Evolutionary conservation across 2,888 invertebrate genomes (phyloP), one percentile per base, ranked within the genome.

Genomic region (Andrena hattorfiana): DNA sequence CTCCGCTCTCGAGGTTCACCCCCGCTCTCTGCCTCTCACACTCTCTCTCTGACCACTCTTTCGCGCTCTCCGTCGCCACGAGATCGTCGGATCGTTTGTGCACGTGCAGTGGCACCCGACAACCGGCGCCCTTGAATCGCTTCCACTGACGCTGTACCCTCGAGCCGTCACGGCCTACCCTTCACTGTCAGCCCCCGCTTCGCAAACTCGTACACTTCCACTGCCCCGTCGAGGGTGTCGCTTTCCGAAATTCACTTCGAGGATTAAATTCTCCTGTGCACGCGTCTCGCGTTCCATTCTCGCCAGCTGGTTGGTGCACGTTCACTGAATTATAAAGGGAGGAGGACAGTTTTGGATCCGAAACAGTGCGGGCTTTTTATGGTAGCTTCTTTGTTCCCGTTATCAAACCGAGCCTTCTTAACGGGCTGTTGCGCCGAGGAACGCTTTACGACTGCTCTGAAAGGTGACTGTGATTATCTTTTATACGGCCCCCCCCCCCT

Each of bases 121-220:
- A 42, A 51, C 69, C 56, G 69, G 49, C 59, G 77, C 77, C 67
- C 71, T 72, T 62, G 67, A 63, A 56, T 63, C 71, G 10, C 51
- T 71, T 71, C 54, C 71, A 30, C 69, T 35, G 42, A 42, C 42
- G 10, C 8, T 32, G 32, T 26, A 68, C 54, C 30, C 16, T 35
- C 63, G 67, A 54, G 54, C 26, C 70, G 51, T 51, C 42, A 48
- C 51, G 51, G 59, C 28, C 63, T 32, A 13, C 23, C 48, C 28
- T 13, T 13, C 23, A 49, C 26, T 26, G 23, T 6, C 20, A 28
- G 5, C n/a, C 63, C 20, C 26, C n/a, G 3, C 8, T 5, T 10
- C 28, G 42, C 23, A n/a, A 51, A 30, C 67, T 28, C 28, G 6
- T 32, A 20, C 32, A 8, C 68, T 64, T 69, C 56, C 69, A 70